These are phyloP conservation scores for Syndactyla subalaris DNA, from an alignment of 2,797 vertebrate species.

Conservation along the genomic window DNA sequence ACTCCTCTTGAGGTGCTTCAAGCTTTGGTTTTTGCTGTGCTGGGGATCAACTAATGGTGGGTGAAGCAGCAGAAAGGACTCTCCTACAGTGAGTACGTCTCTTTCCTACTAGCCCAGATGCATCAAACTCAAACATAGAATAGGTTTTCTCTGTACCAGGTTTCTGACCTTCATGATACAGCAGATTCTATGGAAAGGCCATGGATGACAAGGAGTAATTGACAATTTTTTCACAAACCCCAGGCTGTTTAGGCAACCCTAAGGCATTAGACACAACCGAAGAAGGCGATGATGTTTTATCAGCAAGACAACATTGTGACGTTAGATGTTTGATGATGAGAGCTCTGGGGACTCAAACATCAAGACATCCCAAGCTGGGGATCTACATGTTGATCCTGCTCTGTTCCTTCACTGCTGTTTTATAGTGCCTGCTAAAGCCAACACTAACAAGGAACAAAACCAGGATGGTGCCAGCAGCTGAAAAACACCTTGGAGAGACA, in stretches of 20 bases:
- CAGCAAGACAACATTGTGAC: background rate
- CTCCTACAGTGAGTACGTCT: background rate
- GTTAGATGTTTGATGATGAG: background rate
- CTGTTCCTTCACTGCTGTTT: background rate
- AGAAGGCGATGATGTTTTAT: accelerated
- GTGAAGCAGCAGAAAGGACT: background rate
- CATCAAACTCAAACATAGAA: background rate
- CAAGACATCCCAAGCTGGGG: background rate
- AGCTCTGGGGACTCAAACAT: background rate
- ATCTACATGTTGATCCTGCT: background rate
- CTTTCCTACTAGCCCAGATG: background rate
- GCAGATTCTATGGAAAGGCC: background rate
- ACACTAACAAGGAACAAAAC: background rate
- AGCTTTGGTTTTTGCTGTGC: background rate
- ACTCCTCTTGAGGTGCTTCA: background rate
- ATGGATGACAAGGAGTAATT: background rate
- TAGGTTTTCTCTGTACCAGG: background rate
- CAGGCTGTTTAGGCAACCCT: background rate
- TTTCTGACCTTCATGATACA: background rate
- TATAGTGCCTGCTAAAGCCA: background rate
- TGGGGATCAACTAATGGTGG: background rate
- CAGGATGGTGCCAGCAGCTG: background rate
- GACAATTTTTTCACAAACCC: background rate
- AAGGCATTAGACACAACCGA: background rate
- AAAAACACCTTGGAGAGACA: background rate